phyloP scores from a whole-genome alignment of 1,140 invertebrate species.

The Asobara japonica region DNA sequence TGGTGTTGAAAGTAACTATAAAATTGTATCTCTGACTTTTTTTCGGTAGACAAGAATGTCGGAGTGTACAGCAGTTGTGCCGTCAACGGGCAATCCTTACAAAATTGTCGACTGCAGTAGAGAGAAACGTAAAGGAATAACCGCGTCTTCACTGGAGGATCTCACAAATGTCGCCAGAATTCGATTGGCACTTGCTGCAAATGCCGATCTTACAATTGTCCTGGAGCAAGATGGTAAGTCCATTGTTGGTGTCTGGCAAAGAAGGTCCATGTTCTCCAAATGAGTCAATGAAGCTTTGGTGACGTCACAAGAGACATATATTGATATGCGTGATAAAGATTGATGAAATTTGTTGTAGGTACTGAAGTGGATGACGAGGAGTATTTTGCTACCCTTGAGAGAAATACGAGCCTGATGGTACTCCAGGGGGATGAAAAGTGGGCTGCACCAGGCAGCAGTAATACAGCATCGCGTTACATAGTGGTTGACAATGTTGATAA shows the following conservation, averaged over 20 bases:
- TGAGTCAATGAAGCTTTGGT: no score
- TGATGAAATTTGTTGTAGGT: slow-evolving; percentile 53
- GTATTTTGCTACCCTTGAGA: slow-evolving; percentile 85
- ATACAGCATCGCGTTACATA: slow-evolving; percentile 67
- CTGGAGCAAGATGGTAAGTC: slow-evolving; percentile 78
- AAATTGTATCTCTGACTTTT: neutral
- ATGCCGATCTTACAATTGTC: slow-evolving; percentile 76
- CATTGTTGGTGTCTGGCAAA: no score
- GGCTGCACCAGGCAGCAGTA: slow-evolving; percentile 63
- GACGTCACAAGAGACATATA: no score
- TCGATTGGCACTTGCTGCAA: slow-evolving; percentile 57
- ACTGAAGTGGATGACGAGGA: slow-evolving; percentile 91
- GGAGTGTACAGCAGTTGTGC: slow-evolving; percentile 28
- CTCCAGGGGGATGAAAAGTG: slow-evolving; percentile 79
- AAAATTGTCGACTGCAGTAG: slow-evolving; percentile 77
- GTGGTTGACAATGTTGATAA: slow-evolving; percentile 77
- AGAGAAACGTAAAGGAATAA: slow-evolving; percentile 82
- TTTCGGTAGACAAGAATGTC: slow-evolving; percentile 34
- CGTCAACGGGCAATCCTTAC: slow-evolving; percentile 65
- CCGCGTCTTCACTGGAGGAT: slow-evolving; percentile 79
- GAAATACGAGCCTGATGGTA: slow-evolving; percentile 83
- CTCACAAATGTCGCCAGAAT: slow-evolving; percentile 69
- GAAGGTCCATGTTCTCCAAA: neutral
- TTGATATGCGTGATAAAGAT: no score
- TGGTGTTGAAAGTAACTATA: neutral